Evolutionary conservation across 1,140 invertebrate species (phyloP).

Genomic region (Argopecten irradians): DNA sequence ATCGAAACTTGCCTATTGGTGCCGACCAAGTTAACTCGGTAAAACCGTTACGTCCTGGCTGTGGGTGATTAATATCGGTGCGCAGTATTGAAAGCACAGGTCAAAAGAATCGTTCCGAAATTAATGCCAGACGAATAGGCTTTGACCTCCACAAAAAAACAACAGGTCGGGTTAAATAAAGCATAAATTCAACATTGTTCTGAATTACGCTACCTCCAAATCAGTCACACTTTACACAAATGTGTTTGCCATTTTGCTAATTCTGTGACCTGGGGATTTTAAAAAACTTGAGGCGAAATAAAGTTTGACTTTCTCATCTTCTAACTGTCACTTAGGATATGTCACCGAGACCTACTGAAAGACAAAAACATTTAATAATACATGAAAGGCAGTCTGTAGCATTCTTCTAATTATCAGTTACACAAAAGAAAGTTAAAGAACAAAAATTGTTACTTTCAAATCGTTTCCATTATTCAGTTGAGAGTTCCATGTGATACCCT

Average conservation of each 20-base stretch:
- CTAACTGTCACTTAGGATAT: neutral
- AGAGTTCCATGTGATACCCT: neutral
- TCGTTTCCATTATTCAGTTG: constrained; percentile 16
- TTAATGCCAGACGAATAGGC: constrained; percentile 14
- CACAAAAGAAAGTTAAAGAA: constrained; percentile 11
- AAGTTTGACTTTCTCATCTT: constrained; percentile 22
- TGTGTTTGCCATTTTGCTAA: neutral
- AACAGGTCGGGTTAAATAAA: constrained; percentile 2
- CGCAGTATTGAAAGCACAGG: neutral
- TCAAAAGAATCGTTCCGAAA: neutral
- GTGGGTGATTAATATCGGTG: neutral
- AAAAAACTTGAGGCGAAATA: neutral
- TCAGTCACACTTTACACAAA: neutral
- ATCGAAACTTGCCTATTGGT: neutral
- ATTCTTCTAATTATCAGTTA: constrained; percentile 18
- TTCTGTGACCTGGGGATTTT: constrained; percentile 20
- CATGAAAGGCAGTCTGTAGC: constrained; percentile 7
- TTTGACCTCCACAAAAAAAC: neutral
- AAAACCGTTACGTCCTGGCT: neutral
- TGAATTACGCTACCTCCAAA: neutral
- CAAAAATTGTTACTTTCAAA: constrained; percentile 23
- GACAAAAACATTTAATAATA: constrained; percentile 23
- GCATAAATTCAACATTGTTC: neutral
- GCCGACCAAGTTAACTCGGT: neutral
- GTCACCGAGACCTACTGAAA: constrained; percentile 14